These are phyloP conservation scores for Gastracanthus pulcherrimus DNA, from an alignment of 2,888 invertebrate species.

Conservation along the genomic window DNA sequence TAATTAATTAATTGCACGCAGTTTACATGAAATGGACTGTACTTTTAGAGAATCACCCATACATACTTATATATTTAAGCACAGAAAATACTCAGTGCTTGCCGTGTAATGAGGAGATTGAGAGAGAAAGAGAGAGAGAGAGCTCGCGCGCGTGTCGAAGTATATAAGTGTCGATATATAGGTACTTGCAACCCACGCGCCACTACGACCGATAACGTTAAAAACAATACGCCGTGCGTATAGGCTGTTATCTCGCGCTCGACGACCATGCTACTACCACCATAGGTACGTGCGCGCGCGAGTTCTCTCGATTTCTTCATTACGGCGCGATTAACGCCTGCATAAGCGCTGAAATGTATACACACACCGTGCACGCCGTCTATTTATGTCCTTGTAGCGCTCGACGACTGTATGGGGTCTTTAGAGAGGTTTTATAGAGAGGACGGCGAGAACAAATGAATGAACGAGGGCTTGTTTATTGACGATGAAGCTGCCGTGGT, in stretches of 20 bases:
- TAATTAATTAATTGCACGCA: too few species aligned
- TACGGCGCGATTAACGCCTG: slow-evolving; percentile 10
- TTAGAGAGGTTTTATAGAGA: neutral
- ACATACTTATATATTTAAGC: too few species aligned
- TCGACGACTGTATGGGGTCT: neutral
- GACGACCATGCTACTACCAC: too few species aligned
- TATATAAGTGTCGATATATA: too few species aligned
- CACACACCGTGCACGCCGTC: too few species aligned
- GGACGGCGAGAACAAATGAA: too few species aligned
- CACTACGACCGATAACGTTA: neutral
- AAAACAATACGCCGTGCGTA: slow-evolving; percentile 19
- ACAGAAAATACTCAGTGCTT: neutral
- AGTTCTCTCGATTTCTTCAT: slow-evolving; percentile 48
- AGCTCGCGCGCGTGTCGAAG: neutral
- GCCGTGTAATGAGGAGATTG: neutral
- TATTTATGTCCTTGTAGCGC: neutral
- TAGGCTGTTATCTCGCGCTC: neutral
- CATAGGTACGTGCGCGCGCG: too few species aligned
- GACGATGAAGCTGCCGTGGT: neutral
- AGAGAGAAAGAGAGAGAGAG: neutral
- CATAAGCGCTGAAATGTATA: too few species aligned
- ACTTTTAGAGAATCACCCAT: too few species aligned
- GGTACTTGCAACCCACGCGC: neutral
- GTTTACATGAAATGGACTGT: too few species aligned
- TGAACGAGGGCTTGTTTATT: neutral